These are phyloP conservation scores for Rhogogaster chlorosoma DNA, from an alignment of 2,888 invertebrate species.

Conservation along the genomic window DNA sequence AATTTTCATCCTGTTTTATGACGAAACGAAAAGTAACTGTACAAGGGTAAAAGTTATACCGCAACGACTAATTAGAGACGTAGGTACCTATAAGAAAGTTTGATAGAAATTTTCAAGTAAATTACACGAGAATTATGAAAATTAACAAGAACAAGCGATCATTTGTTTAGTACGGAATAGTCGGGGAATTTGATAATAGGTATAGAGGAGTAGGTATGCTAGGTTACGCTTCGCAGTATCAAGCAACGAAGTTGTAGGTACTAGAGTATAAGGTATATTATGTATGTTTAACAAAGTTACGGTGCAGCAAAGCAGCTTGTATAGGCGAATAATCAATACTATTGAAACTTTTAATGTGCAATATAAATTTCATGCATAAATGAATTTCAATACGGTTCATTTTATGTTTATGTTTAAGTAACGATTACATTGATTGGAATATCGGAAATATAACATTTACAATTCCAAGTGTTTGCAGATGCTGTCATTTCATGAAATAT, in stretches of 20 bases:
- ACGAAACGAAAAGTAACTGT: neutral
- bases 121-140: too few relatives aligned
- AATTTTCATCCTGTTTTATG: neutral
- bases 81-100: neutral
- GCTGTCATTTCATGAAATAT: slow-evolving; percentile 30
- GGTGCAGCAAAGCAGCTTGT: neutral
- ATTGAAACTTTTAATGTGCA: slow-evolving; percentile 43
- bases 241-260: neutral
- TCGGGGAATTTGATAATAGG: neutral
- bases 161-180: neutral
- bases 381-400: slow-evolving; percentile 30
- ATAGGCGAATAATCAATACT: slow-evolving; percentile 42
- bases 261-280: neutral
- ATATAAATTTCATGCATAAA: slow-evolving; percentile 49
- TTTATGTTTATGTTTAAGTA: slow-evolving; percentile 37
- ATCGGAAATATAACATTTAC: slow-evolving; percentile 35
- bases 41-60: neutral
- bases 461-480: slow-evolving; percentile 20
- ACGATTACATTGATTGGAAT: slow-evolving; percentile 23
- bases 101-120: neutral
- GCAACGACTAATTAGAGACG: neutral
- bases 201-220: neutral
- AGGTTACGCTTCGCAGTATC: neutral
- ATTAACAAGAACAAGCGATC: too few relatives aligned
- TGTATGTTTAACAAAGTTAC: slow-evolving; percentile 23